A percentile compares a stretch with the other conserved stretches of the same genome.
Evolutionary conservation across 2,797 vertebrate species (phyloP).

Genomic region (Phrynocephalus guinanensis): DNA sequence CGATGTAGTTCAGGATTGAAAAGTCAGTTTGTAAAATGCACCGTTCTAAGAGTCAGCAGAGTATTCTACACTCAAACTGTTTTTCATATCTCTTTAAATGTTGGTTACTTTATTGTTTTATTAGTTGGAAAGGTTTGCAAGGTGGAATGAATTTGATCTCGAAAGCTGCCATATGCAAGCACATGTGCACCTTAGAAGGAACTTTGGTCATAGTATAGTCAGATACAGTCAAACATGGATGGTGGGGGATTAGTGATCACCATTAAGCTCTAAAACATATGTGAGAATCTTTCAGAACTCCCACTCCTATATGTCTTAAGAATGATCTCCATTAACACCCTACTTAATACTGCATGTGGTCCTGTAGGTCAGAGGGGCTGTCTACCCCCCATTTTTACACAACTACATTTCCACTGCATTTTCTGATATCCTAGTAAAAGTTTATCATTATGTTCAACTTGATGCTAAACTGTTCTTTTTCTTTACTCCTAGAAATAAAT

Average conservation of each 20-base stretch:
- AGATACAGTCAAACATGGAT: too few relatives aligned
- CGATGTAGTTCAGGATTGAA: too few relatives aligned
- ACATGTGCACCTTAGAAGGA: too few relatives aligned
- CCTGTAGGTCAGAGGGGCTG: neutral
- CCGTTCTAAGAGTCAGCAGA: too few relatives aligned
- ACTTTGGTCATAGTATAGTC: too few relatives aligned
- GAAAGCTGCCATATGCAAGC: neutral
- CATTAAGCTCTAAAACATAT: too few relatives aligned
- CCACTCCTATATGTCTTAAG: neutral
- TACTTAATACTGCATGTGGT: neutral
- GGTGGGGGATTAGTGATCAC: too few relatives aligned
- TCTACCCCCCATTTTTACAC: neutral
- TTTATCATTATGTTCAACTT: neutral
- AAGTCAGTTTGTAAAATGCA: neutral
- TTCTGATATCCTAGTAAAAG: neutral
- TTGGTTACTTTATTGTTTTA: neutral
- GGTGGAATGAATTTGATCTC: neutral
- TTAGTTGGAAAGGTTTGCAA: neutral
- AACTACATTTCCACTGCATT: neutral
- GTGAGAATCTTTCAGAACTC: neutral
- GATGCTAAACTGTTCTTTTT: neutral
- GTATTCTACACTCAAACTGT: neutral
- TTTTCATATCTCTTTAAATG: neutral
- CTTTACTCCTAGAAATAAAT: constrained; percentile 57
- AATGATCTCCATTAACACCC: neutral